Evolutionary conservation across 37 sponge, comb jelly and placozoan species (phyloP), one percentile per base, ranked within the genome.

Genomic region (Haliclona indistincta): DNA sequence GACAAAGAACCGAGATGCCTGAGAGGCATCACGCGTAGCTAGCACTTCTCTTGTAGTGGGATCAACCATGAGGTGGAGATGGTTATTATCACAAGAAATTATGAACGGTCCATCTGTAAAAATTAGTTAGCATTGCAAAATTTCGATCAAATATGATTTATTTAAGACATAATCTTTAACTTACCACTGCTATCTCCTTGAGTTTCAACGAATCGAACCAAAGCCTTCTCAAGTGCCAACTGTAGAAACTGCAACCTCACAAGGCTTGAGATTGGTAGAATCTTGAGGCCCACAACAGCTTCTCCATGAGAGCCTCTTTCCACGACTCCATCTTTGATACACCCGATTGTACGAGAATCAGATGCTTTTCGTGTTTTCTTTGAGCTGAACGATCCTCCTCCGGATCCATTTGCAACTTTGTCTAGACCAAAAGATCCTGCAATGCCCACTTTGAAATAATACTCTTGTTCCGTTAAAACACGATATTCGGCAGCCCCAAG

Each of bases 401-500:
- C 3, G 25, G 38, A 53, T 23, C 68, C 3, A 67, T 42, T 83
- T 28, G 76, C 83, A 11, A 76, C 1, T 38, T 34, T 35, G 15
- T 73, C 74, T 2, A 81, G n/a, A 3, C 74, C 82, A 20, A 81
- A 30, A 0, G 42, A 55, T 2, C 82, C 82, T 1, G 22, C 56
- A 13, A 45, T 43, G 37, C 64, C 44, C 15, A 72, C 32, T 26
- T 26, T 60, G 17, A 38, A 35, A 13, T 26, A 54, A 25, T 44
- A 82, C 54, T 88, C 89, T 4, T 56, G 37, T 63, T 82, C 78
- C 37, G 73, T 80, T 11, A 82, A 35, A 2, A 82, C 79, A 29
- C 69, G 53, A 51, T 78, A 88, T 62, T 88, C 64, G 6, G 73
- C 34, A 37, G 89, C 89, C 20, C 89, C 89, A 22, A 88, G 71